phyloP scores from a whole-genome alignment of 2,113 vertebrate species.

The Rana temporaria region DNA sequence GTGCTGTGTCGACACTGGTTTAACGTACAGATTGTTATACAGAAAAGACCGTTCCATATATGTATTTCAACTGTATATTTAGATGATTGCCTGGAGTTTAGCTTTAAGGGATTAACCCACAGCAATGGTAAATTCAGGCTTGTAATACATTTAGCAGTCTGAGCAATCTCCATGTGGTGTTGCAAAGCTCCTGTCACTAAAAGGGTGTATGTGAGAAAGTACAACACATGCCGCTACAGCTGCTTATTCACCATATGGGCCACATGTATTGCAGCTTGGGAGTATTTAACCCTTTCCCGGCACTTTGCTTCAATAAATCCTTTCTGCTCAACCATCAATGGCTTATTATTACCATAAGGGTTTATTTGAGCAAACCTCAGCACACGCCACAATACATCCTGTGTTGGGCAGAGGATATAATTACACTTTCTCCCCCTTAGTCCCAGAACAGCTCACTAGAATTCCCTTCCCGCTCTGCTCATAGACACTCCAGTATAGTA shows the following conservation, averaged over 20 bases:
- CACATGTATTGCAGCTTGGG: conserved; percentile 63
- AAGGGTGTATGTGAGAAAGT: conserved; percentile 63
- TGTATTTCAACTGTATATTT: too few relatives aligned
- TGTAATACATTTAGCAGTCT: neutral
- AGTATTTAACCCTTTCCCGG: conserved; percentile 69
- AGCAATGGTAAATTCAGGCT: neutral
- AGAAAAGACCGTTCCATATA: too few relatives aligned
- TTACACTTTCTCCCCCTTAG: conserved; percentile 74
- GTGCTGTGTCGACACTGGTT: too few relatives aligned
- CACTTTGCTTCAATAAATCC: conserved; percentile 71
- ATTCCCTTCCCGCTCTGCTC: conserved; percentile 63
- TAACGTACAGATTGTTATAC: too few relatives aligned
- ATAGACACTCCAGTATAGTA: conserved; percentile 45
- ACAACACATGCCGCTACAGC: conserved; percentile 57
- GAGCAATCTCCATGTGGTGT: neutral
- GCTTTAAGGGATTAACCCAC: neutral
- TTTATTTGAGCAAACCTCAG: conserved; percentile 79
- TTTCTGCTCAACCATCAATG: conserved; percentile 77
- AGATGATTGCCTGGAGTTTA: too few relatives aligned
- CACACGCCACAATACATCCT: conserved; percentile 74
- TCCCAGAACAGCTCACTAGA: conserved; percentile 65
- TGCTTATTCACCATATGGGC: conserved; percentile 59
- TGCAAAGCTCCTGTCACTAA: conserved; percentile 30
- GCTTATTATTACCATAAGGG: conserved; percentile 74
- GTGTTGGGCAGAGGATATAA: conserved; percentile 76